Base-by-base conservation (phyloP, 2,888 invertebrate species). In the Drosophila testacea region DNA sequence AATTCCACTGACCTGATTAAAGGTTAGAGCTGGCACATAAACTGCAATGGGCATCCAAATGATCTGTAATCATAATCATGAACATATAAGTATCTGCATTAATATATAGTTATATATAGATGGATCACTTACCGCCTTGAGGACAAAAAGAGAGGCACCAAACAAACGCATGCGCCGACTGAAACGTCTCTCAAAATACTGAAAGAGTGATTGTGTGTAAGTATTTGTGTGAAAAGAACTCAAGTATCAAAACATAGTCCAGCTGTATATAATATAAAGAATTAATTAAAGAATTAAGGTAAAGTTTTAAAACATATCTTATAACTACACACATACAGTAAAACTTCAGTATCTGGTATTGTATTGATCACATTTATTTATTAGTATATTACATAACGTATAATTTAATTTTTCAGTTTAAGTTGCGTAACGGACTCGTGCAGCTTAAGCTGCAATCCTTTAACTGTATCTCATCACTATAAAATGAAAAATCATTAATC, bases 1-100 rank as follows among this genome's bases (percentile, higher is more conserved):
- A 9, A 97, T 94, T 44, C 97, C 97, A 67, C 89, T 90, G 27
- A 92, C 92, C 94, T 96, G 96, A 93, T 95, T 96, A 86, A 96
- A 96, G 28, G 96, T 96, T 66, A 96, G 90, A 0, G 96, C 96
- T 9, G 96, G 96, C 4, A 96, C 96, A 87, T 96, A 96, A 71
- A 96, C 95, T 0, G 91, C 91, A 66, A 92, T 91, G 13, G 91
- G 91, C n/a, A 92, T 65, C 92, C 91, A 92, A n/a, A 91, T 64
- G 7, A 90, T 82, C 91, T 90, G 36, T 22, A 11, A 44, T 4
- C 6, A 0, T 10, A 42, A 4, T 32, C 10, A 28, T 2, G 16
- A n/a, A 10, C 10, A 28, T 11, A 46, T 34, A 4, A 36, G 1
- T 16, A 5, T 6, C 5, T 9, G 13, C 1, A 1, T 27, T 32